Base-by-base conservation (phyloP, 2,888 invertebrate species). In the Diplolepis rosae region DNA sequence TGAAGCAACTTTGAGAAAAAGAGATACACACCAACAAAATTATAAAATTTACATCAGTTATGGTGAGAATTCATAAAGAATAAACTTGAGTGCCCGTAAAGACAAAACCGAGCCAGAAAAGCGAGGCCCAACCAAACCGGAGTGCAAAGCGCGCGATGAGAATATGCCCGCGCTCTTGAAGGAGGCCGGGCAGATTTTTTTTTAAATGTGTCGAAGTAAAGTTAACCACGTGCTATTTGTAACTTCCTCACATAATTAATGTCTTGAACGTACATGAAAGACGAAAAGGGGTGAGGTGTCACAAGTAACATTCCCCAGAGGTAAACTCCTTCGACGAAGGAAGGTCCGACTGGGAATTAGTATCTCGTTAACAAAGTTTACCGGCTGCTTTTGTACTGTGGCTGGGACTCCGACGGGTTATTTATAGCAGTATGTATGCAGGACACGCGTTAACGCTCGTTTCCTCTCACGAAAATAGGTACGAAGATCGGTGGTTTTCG, bases 321-420 rank as follows among this genome's bases (percentile, higher is more conserved):
- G 66, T 70, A 72, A 72, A 70, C 75, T 75, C 54, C 54, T 68
- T 65, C 68, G 73, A 68, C 50, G 72, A 71, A 71, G 71, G 66
- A 73, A 74, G 69, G 74, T 77, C 75, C 75, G 73, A 77, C 74
- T 71, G 75, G 75, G 74, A 77, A 77, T 77, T 75, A 77, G 75
- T 72, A 71, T 74, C 74, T 75, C 77, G 75, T 77, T 77, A 77
- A 74, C 75, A 68, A 77, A 75, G 75, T 77, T 77, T 77, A 73
- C 75, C 77, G 72, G 71, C 72, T 75, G 75, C 67, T 70, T 56
- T 71, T 67, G 71, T 69, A 73, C 72, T 71, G 71, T 72, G 68
- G 72, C 72, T 72, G 69, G 50, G 68, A 73, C 73, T 69, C 73
- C 48, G 65, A 54, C 71, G 73, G 56, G 56, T 75, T 72, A 77